phyloP scores from a whole-genome alignment of 2,113 vertebrate genomes.

The Strix aluco region DNA sequence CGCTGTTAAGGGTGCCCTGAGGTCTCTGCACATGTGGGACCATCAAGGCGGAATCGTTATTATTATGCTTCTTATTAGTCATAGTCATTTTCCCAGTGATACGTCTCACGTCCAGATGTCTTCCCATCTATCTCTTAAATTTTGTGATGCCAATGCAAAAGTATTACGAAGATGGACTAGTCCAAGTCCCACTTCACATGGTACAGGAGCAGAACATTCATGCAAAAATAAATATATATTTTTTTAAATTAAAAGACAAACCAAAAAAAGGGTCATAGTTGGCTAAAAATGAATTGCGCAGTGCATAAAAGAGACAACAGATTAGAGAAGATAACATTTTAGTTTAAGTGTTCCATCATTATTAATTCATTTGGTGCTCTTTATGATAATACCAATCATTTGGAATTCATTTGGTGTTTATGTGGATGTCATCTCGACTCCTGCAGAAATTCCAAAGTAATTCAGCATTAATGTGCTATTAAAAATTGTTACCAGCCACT shows the following conservation, averaged over 20 bases:
- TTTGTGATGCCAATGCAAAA: neutral
- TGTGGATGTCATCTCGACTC: conserved; percentile 60
- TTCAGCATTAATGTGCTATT: conserved; percentile 74
- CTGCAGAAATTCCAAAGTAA: conserved; percentile 66
- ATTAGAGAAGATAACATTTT: conserved; percentile 54
- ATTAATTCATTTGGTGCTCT: conserved; percentile 75
- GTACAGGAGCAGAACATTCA: neutral
- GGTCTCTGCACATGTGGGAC: conserved; percentile 46
- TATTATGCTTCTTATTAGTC: conserved; percentile 46
- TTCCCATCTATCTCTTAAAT: neutral
- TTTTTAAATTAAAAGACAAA: conserved; percentile 30
- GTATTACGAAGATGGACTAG: neutral
- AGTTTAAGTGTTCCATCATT: conserved; percentile 72
- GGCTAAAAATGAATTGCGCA: conserved; percentile 51
- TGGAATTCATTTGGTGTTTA: conserved; percentile 74
- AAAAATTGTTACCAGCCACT: conserved; percentile 71
- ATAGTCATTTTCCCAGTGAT: conserved; percentile 28
- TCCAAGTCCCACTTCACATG: neutral
- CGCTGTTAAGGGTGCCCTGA: conserved; percentile 4
- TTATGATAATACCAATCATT: conserved; percentile 74
- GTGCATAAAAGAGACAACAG: conserved; percentile 46
- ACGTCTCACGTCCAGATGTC: conserved; percentile 30
- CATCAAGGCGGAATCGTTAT: conserved; percentile 20
- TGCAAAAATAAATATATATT: neutral
- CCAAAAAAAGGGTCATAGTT: conserved; percentile 26